phyloP scores from a whole-genome alignment of 2,888 invertebrate genomes.

The Quadriops clusia region DNA sequence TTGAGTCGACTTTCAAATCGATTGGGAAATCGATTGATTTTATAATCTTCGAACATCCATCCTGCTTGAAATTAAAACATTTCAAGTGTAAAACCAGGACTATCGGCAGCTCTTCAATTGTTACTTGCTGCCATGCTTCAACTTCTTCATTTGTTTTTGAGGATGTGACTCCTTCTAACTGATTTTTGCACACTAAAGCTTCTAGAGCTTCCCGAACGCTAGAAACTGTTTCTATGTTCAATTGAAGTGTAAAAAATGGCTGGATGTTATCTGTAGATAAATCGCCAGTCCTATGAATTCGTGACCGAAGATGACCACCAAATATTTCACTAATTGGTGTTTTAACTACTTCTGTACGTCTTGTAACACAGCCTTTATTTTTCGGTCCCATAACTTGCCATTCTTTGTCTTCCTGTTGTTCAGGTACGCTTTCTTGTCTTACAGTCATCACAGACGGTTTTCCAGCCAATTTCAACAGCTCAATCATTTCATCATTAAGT shows the following conservation, averaged over 20 bases:
- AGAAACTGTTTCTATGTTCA: conserved; percentile 85
- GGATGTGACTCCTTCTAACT: conserved; percentile 76
- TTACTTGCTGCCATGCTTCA: conserved; percentile 82
- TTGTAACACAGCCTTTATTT: conserved; percentile 78
- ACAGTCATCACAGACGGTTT: conserved; percentile 22
- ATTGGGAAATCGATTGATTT: conserved; percentile 85
- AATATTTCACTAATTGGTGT: conserved; percentile 90
- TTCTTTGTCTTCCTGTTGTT: conserved; percentile 45
- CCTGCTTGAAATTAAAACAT: conserved; percentile 78
- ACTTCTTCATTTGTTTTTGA: conserved; percentile 70
- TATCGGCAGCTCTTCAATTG: conserved; percentile 78
- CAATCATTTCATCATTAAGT: conserved; percentile 93
- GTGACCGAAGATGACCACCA: conserved; percentile 79
- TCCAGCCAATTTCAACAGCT: conserved; percentile 50
- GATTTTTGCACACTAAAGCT: conserved; percentile 71
- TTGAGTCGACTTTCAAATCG: conserved; percentile 83
- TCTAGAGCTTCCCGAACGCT: conserved; percentile 82
- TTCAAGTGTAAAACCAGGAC: conserved; percentile 86
- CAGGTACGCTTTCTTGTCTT: conserved; percentile 37
- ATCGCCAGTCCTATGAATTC: conserved; percentile 61
- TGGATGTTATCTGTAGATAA: conserved; percentile 84
- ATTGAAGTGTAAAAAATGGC: conserved; percentile 89
- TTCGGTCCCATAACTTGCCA: conserved; percentile 78
- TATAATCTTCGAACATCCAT: conserved; percentile 83
- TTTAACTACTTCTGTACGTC: conserved; percentile 67